Evolutionary conservation across 2,113 vertebrate genomes (phyloP).

Genomic region (Thryonomys swinderianus): DNA sequence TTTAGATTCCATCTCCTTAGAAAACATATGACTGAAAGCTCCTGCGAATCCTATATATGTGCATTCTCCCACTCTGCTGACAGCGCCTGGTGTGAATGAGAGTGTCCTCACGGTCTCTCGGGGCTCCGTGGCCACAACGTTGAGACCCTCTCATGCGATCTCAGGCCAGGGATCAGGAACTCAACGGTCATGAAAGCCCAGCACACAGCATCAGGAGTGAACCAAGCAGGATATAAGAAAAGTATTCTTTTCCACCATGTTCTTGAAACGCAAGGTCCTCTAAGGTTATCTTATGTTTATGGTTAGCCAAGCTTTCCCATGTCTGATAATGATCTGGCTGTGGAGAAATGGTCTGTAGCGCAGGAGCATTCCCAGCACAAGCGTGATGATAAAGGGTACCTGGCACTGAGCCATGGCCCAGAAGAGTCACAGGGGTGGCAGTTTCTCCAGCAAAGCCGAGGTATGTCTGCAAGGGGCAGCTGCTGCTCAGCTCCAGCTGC

Average conservation of each 20-base stretch:
- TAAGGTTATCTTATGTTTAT: neutral
- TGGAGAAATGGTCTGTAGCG: neutral
- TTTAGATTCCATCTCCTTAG: slow-evolving; percentile 7
- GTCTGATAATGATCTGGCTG: neutral
- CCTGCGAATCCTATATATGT: neutral
- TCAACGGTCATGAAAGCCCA: too few species aligned
- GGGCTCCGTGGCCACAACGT: neutral
- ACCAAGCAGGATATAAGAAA: neutral
- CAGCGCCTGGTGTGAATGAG: neutral
- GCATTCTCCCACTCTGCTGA: neutral
- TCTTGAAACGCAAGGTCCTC: neutral
- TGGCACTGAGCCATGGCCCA: neutral
- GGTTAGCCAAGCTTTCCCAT: neutral
- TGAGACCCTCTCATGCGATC: neutral
- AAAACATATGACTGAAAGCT: slow-evolving; percentile 6
- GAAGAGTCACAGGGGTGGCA: neutral
- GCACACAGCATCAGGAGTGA: neutral
- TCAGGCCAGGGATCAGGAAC: neutral
- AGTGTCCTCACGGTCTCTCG: neutral
- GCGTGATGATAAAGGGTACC: neutral
- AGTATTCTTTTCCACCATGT: neutral
- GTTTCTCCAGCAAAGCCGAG: neutral
- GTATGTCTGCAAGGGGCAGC: neutral
- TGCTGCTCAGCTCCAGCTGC: neutral
- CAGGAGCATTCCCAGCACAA: neutral